Evolutionary conservation across 23 tunicate species (phyloP), one percentile per base, ranked within the genome.

Genomic region (Phallusia fumigata): DNA sequence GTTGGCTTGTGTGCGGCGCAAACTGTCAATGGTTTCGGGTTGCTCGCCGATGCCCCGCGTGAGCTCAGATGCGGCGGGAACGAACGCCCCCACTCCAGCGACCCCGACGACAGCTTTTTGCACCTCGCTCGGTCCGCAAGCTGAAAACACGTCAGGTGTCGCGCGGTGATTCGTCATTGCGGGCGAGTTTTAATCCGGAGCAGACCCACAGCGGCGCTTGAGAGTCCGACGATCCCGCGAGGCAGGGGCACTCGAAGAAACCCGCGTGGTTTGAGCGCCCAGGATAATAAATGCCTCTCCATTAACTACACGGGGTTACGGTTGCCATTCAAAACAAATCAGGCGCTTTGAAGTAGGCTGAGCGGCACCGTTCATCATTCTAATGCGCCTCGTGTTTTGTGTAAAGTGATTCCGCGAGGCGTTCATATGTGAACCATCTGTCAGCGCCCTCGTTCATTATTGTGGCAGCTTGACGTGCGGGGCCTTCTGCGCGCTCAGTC

Each of bases 271-370:
- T 24, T 58, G 16, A 22, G 69, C 69, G 47, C 47, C 5, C 47
- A 40, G 47, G 69, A 58, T 58, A 58, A 58, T 58, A 58, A 58
- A 58, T 58, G 69, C 28, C 28, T 22, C 69, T 58, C 69, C 69
- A 58, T 58, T 58, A 58, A 58, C 69, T 58, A 58, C 69, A 58
- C 69, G 69, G 69, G 69, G 69, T 58, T 58, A 58, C 69, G 69
- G 69, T 58, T 58, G 69, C 69, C 69, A 58, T 58, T 58, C 69
- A 77, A 74, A 74, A 74, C 77, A 74, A 74, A 33, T 32, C 77
- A 74, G 77, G 77, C 52, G 53, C 87, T 84, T 84, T 84, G 87
- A 84, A 84, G 87, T 84, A 36, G 76, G 33, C 76, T 34, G 65
- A 15, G 32, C 73, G 47, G 40, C 80, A 28, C 30, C 50, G 76